Evolutionary conservation across 2,888 invertebrate species (phyloP), one percentile per base, ranked within the genome.

Genomic region (Dyspetes luteomarginatus): DNA sequence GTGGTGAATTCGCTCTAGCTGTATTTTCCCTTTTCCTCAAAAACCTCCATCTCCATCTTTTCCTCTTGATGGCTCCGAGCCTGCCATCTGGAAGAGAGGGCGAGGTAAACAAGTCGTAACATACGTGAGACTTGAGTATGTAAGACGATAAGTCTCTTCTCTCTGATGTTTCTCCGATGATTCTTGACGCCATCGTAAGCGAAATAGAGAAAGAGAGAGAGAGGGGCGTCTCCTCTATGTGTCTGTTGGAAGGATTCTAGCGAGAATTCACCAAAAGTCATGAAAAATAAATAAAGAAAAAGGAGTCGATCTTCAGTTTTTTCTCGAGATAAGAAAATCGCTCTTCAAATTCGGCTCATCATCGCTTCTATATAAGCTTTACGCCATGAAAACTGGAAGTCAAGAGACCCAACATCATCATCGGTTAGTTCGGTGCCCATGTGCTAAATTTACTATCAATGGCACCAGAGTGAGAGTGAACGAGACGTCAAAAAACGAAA

Each of bases 101-200:
- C 48, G 58, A 45, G 24, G 12, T 12, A 36, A 7, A 12, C 36
- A 36, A 36, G 9, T 12, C 12, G 9, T 36, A 7, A 9, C 50
- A 30, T 24, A 15, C 48, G 67, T 36, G 30, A 68, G 30, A 50
- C 41, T 43, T 26, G 50, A 62, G 55, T 62, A 19, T 48, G 62
- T 74, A 69, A 78, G 68, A 78, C 55, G 48, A 78, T 64, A 74
- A 78, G 60, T 78, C 68, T 67, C 41, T 26, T 22, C 72, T 75
- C 22, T 62, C 50, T 26, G 45, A 22, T 67, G 52, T 56, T 62
- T 12, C 69, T 55, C 24, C 65, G 65, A 56, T 22, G 26, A 22
- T 71, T 58, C 60, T 22, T 50, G 28, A 24, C 41, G 9, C 41
- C 24, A 55, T 52, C 24, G n/a, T 43, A 69, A 58, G 69, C 45